phyloP scores from a whole-genome alignment of 2,113 vertebrate genomes.

The Rutilus rutilus region DNA sequence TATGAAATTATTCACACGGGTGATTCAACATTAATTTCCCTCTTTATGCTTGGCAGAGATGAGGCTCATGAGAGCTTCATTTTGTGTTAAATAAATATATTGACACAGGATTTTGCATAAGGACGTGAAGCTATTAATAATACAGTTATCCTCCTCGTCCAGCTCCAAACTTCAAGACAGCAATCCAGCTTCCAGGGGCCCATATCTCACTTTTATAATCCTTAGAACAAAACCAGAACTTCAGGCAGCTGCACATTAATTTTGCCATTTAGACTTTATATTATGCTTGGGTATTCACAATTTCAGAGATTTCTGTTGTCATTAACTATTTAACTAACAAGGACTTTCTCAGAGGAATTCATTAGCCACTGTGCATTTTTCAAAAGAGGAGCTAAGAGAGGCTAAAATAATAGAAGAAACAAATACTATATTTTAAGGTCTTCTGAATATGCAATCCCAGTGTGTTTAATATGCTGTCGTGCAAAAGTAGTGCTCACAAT shows the following conservation, averaged over 20 bases:
- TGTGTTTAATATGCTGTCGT: slow-evolving; percentile 1
- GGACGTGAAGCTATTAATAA: slow-evolving; percentile 58
- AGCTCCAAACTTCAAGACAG: slow-evolving; percentile 19
- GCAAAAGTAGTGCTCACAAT: background rate
- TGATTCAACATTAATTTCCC: slow-evolving; percentile 54
- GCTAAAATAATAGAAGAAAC: background rate
- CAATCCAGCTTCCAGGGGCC: slow-evolving; percentile 20
- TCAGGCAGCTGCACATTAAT: background rate
- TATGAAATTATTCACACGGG: slow-evolving; percentile 48
- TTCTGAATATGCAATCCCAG: slow-evolving; percentile 1
- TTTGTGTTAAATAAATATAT: slow-evolving; percentile 51
- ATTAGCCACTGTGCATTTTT: background rate
- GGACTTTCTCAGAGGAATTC: slow-evolving; percentile 23
- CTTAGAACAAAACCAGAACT: slow-evolving; percentile 27
- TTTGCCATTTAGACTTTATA: slow-evolving; percentile 22
- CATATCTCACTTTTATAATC: slow-evolving; percentile 41
- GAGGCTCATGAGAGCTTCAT: slow-evolving; percentile 45
- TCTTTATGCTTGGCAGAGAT: slow-evolving; percentile 50
- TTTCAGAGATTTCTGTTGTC: slow-evolving; percentile 20
- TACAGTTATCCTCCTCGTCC: slow-evolving; percentile 14
- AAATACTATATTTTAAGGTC: slow-evolving; percentile 3
- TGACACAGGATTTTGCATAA: slow-evolving; percentile 44
- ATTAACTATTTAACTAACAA: slow-evolving; percentile 27
- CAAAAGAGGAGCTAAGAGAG: background rate
- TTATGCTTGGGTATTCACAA: slow-evolving; percentile 21